A percentile compares a stretch with the other conserved stretches of the same genome.
Evolutionary conservation across 2,888 invertebrate genomes (phyloP).

Genomic region (Leucophenga maculata): DNA sequence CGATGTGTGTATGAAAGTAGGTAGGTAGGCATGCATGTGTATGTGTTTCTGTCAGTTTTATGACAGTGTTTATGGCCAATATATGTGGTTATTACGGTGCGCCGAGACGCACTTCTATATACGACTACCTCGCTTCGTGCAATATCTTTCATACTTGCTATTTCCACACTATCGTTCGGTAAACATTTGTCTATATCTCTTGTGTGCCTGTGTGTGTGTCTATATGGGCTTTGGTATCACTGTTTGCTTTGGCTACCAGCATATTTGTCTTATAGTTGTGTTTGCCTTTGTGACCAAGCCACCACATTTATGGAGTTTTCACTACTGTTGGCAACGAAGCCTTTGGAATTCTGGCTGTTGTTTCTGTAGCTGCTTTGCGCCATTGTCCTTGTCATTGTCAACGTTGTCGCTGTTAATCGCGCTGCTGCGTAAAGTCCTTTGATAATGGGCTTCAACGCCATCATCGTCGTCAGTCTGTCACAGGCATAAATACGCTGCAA

Average conservation of each 20-base stretch:
- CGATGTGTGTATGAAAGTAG: conserved; percentile 7
- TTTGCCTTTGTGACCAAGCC: too few species aligned
- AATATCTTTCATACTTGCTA: not conserved
- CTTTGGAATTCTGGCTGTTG: not conserved
- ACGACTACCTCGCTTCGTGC: not conserved
- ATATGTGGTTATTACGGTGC: conserved; percentile 24
- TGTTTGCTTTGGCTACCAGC: conserved; percentile 14
- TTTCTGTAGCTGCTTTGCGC: not conserved
- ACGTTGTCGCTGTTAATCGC: conserved; percentile 5
- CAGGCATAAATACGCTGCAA: not conserved
- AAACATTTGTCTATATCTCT: not conserved
- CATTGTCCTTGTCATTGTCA: conserved; percentile 7
- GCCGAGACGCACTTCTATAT: conserved; percentile 6
- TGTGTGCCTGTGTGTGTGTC: too few species aligned
- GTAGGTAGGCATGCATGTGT: too few species aligned
- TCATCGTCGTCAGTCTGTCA: conserved; percentile 8
- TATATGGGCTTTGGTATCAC: too few species aligned
- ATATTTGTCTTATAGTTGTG: not conserved
- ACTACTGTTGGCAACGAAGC: not conserved
- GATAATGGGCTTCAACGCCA: conserved; percentile 21
- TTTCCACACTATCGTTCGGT: not conserved
- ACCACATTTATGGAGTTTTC: too few species aligned
- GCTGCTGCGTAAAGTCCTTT: conserved; percentile 18
- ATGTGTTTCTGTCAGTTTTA: conserved; percentile 6
- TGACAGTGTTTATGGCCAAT: conserved; percentile 23